Evolutionary conservation across 1,140 invertebrate genomes (phyloP).

Genomic region (Drosophila pruinosa): DNA sequence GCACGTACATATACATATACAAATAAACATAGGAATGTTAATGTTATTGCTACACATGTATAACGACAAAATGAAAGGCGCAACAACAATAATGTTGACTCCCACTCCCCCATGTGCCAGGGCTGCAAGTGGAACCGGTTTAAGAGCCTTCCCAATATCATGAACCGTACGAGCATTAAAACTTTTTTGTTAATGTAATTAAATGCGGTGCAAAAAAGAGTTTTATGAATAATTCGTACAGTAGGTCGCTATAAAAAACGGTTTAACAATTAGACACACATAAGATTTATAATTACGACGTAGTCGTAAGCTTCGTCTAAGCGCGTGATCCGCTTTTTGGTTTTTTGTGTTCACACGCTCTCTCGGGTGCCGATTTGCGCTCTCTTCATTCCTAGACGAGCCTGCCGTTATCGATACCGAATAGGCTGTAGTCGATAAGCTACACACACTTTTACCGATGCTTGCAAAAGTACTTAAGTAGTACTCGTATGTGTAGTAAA

Average conservation of each 20-base stretch:
- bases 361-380: neutral
- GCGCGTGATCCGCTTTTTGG: slow-evolving; percentile 6
- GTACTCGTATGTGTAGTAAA: neutral
- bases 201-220: neutral
- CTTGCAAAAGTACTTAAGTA: neutral
- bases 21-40: slow-evolving; percentile 15
- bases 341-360: slow-evolving; percentile 12
- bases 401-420: slow-evolving; percentile 17
- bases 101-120: slow-evolving; percentile 14
- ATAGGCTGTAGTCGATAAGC: slow-evolving; percentile 15
- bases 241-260: neutral
- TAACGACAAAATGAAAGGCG: slow-evolving; percentile 1
- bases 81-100: slow-evolving; percentile 7
- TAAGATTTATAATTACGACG: slow-evolving; percentile 34
- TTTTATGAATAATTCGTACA: neutral
- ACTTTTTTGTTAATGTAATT: neutral
- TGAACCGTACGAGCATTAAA: neutral
- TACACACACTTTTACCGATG: neutral
- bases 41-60: slow-evolving; percentile 21
- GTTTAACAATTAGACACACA: neutral
- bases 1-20: no score
- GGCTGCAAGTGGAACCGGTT: slow-evolving; percentile 23
- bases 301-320: neutral
- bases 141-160: slow-evolving; percentile 1
- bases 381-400: slow-evolving; percentile 21